Percentiles rank a stretch among this genome's conserved stretches.
Evolutionary conservation across 2,113 vertebrate species (phyloP).

Genomic region (Forbesichthys papilliferus): DNA sequence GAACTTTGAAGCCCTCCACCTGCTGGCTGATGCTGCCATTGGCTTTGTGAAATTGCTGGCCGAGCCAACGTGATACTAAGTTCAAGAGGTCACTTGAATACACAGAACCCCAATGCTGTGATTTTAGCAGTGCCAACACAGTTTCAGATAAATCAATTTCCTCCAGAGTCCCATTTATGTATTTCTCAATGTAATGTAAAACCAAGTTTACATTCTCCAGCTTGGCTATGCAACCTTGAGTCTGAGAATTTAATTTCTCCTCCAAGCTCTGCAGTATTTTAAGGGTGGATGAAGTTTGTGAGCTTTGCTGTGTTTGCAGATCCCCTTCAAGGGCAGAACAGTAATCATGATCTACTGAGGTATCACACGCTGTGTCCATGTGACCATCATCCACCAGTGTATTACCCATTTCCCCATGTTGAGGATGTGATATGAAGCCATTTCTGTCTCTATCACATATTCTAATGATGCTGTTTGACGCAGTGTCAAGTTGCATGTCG

Average conservation of each 20-base stretch:
- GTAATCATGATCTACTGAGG: conserved; percentile 76
- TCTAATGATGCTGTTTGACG: conserved; percentile 3
- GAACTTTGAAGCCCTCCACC: conserved; percentile 80
- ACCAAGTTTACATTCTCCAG: conserved; percentile 53
- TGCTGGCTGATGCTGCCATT: conserved; percentile 76
- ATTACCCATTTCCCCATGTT: not conserved
- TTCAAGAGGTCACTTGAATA: conserved; percentile 74
- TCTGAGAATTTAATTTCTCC: conserved; percentile 38
- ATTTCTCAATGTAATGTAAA: conserved; percentile 61
- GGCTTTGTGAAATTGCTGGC: conserved; percentile 75
- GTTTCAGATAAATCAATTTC: conserved; percentile 58
- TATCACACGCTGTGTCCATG: conserved; percentile 17
- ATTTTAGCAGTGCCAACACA: conserved; percentile 64
- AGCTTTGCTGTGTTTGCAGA: conserved; percentile 16
- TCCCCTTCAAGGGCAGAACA: conserved; percentile 44
- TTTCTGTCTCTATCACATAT: conserved; percentile 2
- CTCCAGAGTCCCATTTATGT: conserved; percentile 49
- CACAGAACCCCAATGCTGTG: conserved; percentile 50
- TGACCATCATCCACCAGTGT: not conserved
- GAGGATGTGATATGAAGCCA: conserved; percentile 1
- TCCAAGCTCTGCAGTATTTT: conserved; percentile 57
- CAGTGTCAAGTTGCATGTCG: conserved; percentile 50
- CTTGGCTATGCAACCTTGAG: conserved; percentile 36
- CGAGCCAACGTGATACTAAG: conserved; percentile 76
- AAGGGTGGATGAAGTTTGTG: conserved; percentile 7